Percentiles rank a stretch among this genome's conserved stretches.
These are phyloP conservation scores for Chydorus sphaericus DNA, from an alignment of 2,888 invertebrate genomes.

Conservation along the genomic window DNA sequence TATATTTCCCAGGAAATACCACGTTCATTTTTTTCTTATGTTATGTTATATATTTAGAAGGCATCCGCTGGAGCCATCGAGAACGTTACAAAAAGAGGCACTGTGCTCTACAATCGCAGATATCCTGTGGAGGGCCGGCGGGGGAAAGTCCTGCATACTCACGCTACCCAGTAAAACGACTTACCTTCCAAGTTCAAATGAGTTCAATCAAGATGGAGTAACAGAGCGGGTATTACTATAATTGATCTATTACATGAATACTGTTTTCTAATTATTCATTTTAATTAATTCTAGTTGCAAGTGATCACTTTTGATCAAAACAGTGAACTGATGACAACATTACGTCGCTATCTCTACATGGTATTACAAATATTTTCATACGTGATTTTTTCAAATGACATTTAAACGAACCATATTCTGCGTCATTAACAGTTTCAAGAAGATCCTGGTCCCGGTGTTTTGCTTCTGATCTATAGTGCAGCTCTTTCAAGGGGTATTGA, in stretches of 20 bases:
- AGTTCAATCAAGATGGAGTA: constrained; percentile 60
- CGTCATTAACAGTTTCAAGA: constrained; percentile 44
- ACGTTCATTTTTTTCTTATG: no score
- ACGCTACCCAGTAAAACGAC: constrained; percentile 44
- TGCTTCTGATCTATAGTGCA: constrained; percentile 54
- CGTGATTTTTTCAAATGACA: neutral
- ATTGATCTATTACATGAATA: no score
- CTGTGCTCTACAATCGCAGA: constrained; percentile 50
- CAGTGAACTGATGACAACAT: constrained; percentile 52
- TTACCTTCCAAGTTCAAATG: constrained; percentile 49
- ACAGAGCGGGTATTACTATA: constrained; percentile 51
- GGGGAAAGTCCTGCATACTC: constrained; percentile 17
- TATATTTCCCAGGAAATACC: no score
- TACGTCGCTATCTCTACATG: constrained; percentile 52
- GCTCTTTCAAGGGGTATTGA: constrained; percentile 52
- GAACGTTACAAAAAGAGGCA: constrained; percentile 50
- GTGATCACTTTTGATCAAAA: constrained; percentile 43
- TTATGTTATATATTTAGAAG: no score
- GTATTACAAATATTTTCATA: constrained; percentile 34
- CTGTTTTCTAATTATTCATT: constrained; percentile 45
- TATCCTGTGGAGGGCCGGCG: constrained; percentile 52
- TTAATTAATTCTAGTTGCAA: constrained; percentile 27
- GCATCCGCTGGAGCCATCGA: constrained; percentile 40
- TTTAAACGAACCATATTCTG: neutral
- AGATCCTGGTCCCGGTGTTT: constrained; percentile 53